A percentile compares a stretch with the other conserved stretches of the same genome.
phyloP scores from a whole-genome alignment of 2,797 vertebrate genomes.

The Adelosebastes latens region DNA sequence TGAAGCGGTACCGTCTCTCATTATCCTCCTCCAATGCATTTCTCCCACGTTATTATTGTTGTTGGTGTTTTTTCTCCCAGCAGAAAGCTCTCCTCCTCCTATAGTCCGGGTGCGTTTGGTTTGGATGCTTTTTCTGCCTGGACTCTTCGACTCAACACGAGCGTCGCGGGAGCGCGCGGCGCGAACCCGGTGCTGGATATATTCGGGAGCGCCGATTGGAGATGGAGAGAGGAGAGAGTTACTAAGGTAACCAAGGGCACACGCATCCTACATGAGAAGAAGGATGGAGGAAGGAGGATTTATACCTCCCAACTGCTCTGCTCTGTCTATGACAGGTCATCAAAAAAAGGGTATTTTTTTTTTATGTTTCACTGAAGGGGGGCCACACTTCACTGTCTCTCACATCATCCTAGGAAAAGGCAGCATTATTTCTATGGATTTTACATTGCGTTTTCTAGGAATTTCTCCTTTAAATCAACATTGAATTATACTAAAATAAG shows the following conservation, averaged over 20 bases:
- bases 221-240: constrained; percentile 80
- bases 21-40: constrained; percentile 55
- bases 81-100: constrained; percentile 64
- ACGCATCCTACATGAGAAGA: constrained; percentile 67
- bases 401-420: not conserved
- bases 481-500: not conserved
- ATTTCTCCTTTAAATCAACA: not conserved
- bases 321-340: constrained; percentile 46
- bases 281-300: constrained; percentile 41
- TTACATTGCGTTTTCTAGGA: not conserved
- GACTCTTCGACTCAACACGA: constrained; percentile 74
- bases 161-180: constrained; percentile 81
- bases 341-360: constrained; percentile 6
- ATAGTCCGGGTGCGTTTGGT: constrained; percentile 69
- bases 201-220: constrained; percentile 80
- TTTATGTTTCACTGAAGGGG: constrained; percentile 13
- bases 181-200: constrained; percentile 64
- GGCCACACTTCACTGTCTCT: constrained; percentile 9
- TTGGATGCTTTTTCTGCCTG: constrained; percentile 61
- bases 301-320: constrained; percentile 43
- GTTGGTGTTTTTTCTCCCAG: not conserved
- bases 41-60: constrained; percentile 29
- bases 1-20: constrained; percentile 60
- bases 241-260: constrained; percentile 86
- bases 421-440: not conserved